These are phyloP conservation scores for Microvelia longipes DNA, from an alignment of 1,140 invertebrate species.

Conservation along the genomic window DNA sequence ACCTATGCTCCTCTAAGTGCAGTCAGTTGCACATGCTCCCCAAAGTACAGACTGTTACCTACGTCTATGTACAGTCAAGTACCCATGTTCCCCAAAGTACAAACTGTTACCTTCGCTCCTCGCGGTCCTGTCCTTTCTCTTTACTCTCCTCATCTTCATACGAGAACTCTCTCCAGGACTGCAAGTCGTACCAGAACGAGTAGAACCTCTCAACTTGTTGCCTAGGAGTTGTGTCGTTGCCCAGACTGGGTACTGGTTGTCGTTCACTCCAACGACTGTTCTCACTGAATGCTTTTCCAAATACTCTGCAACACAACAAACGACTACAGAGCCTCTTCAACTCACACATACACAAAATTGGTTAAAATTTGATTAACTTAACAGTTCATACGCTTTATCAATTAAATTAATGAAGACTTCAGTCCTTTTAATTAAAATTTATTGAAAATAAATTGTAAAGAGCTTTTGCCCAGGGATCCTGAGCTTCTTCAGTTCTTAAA, in stretches of 20 bases:
- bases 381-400: too few species aligned
- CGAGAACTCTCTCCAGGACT: constrained; percentile 98
- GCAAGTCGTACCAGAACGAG: constrained; percentile 91
- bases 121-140: constrained; percentile 87
- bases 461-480: too few species aligned
- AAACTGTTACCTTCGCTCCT: constrained; percentile 54
- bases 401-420: too few species aligned
- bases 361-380: too few species aligned
- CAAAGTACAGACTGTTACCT: too few species aligned
- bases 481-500: too few species aligned
- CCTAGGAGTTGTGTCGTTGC: constrained; percentile 49
- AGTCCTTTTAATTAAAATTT: too few species aligned
- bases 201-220: constrained; percentile 73
- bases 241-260: constrained; percentile 69
- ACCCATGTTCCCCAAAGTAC: too few species aligned
- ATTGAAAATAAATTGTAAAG: too few species aligned
- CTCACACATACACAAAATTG: constrained; percentile 27
- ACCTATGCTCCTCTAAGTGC: too few species aligned
- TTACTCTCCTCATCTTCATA: constrained; percentile 98
- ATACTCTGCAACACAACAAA: constrained; percentile 34
- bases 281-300: constrained; percentile 64
- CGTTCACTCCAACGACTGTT: constrained; percentile 89
- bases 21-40: too few species aligned
- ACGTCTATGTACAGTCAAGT: too few species aligned
- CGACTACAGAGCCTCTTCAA: constrained; percentile 40